Percentiles rank a stretch among this genome's conserved stretches.
These are phyloP conservation scores for Xenops minutus DNA, from an alignment of 2,797 vertebrate species.

Conservation along the genomic window DNA sequence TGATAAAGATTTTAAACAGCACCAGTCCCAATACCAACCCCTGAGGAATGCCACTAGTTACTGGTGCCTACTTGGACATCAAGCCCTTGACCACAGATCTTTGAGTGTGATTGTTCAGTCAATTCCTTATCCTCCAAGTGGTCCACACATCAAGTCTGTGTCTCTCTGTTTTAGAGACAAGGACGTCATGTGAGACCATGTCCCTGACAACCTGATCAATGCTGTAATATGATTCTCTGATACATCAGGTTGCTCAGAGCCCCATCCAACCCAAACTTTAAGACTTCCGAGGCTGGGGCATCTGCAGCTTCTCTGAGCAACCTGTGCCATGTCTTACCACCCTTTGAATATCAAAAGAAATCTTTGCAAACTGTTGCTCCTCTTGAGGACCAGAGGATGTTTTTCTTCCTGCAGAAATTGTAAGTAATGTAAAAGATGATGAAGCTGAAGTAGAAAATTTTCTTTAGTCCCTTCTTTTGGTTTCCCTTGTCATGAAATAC, in stretches of 20 bases:
- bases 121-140: not conserved
- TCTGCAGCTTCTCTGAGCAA: not conserved
- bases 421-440: not conserved
- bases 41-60: not conserved
- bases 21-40: not conserved
- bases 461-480: not conserved
- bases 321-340: not conserved
- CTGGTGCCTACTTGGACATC: not conserved
- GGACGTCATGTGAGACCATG: too few species aligned
- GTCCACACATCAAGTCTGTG: not conserved
- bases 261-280: not conserved
- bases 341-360: not conserved
- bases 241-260: not conserved
- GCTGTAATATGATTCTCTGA: not conserved
- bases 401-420: not conserved
- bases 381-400: not conserved
- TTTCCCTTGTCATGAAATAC: not conserved
- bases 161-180: not conserved
- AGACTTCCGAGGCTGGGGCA: not conserved
- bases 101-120: not conserved
- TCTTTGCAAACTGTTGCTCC: not conserved
- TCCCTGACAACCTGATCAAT: not conserved
- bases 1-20: not conserved
- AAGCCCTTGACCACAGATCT: not conserved
- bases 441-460: not conserved